A percentile compares a stretch with the other conserved stretches of the same genome.
Conservation (phyloP, 2,113 vertebrate genomes). For the Tragelaphus imberbis region DNA sequence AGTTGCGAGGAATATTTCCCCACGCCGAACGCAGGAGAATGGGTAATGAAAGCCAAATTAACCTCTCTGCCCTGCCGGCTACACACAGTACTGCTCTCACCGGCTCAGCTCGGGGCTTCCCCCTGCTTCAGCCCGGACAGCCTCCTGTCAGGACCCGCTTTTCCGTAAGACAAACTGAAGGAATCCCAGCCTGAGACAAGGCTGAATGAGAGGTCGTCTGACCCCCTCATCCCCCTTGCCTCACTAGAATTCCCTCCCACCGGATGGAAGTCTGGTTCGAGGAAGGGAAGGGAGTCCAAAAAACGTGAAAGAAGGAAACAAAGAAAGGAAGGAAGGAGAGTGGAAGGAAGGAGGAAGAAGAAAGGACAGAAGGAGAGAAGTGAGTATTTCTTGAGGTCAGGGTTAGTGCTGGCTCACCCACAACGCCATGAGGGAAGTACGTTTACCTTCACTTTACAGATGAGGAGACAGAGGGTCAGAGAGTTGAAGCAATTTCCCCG, state of each 20-base stretch:
- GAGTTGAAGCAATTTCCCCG: accelerated
- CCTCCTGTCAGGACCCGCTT: not conserved
- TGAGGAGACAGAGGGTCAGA: not conserved
- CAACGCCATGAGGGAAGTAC: not conserved
- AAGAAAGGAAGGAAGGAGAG: not conserved
- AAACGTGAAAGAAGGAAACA: not conserved
- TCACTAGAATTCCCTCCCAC: not conserved
- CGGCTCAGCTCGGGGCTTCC: not conserved
- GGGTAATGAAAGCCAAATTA: slow-evolving; percentile 32
- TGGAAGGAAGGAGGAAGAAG: not conserved
- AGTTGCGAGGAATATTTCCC: slow-evolving; percentile 11
- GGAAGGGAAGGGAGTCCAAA: not conserved
- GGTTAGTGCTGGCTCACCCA: not conserved
- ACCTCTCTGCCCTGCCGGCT: not conserved
- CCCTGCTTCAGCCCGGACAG: not conserved
- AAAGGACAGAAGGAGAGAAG: not conserved
- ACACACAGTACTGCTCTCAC: not conserved
- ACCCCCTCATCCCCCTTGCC: not conserved
- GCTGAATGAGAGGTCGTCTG: not conserved
- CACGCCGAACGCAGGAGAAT: not conserved
- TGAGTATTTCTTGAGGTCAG: not conserved
- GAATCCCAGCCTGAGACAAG: not conserved
- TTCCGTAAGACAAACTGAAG: not conserved
- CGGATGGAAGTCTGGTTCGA: not conserved
- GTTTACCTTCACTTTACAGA: accelerated